Conservation (phyloP, 2,113 vertebrate genomes). For the Dasyornis broadbenti region DNA sequence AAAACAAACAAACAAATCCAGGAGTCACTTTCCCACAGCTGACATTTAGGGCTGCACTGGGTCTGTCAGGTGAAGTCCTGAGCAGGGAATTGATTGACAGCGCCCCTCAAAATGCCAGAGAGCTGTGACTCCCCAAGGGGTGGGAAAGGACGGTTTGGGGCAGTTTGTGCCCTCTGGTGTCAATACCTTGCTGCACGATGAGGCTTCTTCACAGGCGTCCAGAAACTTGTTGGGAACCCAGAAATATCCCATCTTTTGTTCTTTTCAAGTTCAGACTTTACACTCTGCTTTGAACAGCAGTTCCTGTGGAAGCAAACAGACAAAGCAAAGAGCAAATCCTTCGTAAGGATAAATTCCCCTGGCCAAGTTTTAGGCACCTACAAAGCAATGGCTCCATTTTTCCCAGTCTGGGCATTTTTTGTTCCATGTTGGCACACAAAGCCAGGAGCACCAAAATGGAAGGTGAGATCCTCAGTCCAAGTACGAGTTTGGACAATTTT, state of each 20-base stretch:
- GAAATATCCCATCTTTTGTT: not conserved
- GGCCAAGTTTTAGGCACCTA: not conserved
- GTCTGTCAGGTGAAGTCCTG: not conserved
- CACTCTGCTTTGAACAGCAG: not conserved
- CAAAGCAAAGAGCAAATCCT: not conserved
- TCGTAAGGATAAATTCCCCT: not conserved
- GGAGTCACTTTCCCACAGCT: not conserved
- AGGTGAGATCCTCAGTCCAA: not conserved
- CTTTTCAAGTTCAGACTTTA: not conserved
- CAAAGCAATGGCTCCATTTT: not conserved
- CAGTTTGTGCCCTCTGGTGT: not conserved
- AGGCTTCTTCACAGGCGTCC: not conserved
- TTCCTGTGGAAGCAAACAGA: not conserved
- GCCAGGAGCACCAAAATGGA: not conserved
- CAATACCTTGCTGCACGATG: not conserved
- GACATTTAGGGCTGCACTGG: not conserved
- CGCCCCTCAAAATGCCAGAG: not conserved
- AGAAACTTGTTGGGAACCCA: not conserved
- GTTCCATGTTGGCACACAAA: not conserved
- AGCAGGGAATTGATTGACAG: not conserved
- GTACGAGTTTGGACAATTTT: not conserved
- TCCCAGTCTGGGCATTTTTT: not conserved
- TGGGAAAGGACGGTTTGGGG: not conserved
- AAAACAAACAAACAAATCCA: not conserved
- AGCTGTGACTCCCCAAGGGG: not conserved